phyloP scores from a whole-genome alignment of 1,140 invertebrate genomes.

The Schlechtendalia chinensis region DNA sequence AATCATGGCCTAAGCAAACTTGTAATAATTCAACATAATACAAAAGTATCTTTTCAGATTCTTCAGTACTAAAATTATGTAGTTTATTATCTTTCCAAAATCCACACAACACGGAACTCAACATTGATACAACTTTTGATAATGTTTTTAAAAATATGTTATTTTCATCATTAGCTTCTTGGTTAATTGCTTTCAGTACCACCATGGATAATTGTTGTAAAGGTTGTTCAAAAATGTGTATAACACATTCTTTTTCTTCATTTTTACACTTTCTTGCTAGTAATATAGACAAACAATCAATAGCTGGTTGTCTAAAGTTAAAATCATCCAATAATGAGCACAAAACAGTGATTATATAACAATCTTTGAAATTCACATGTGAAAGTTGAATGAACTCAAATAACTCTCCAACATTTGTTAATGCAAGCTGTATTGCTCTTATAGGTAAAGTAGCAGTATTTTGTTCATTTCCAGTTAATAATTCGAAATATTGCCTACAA shows the following conservation, averaged over 20 bases:
- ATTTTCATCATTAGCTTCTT: slow-evolving; percentile 44
- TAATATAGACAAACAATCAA: slow-evolving; percentile 31
- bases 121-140: slow-evolving; percentile 44
- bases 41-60: slow-evolving; percentile 41
- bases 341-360: slow-evolving; percentile 40
- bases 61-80: slow-evolving; percentile 21
- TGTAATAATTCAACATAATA: slow-evolving; percentile 42
- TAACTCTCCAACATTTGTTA: slow-evolving; percentile 38
- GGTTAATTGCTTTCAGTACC: slow-evolving; percentile 20
- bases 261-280: slow-evolving; percentile 46
- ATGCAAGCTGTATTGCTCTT: slow-evolving; percentile 35
- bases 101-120: slow-evolving; percentile 32
- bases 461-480: slow-evolving; percentile 40
- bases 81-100: slow-evolving; percentile 46
- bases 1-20: slow-evolving; percentile 6
- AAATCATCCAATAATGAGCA: slow-evolving; percentile 37
- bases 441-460: background rate
- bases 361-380: slow-evolving; percentile 35
- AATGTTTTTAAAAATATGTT: slow-evolving; percentile 47
- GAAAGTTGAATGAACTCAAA: slow-evolving; percentile 46
- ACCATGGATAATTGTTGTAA: slow-evolving; percentile 36
- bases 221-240: slow-evolving; percentile 30
- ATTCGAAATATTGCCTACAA: slow-evolving; percentile 39
- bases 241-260: slow-evolving; percentile 42
- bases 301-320: slow-evolving; percentile 40